Evolutionary conservation across 2,888 invertebrate species (phyloP).

Genomic region (Aspidapion aeneum): DNA sequence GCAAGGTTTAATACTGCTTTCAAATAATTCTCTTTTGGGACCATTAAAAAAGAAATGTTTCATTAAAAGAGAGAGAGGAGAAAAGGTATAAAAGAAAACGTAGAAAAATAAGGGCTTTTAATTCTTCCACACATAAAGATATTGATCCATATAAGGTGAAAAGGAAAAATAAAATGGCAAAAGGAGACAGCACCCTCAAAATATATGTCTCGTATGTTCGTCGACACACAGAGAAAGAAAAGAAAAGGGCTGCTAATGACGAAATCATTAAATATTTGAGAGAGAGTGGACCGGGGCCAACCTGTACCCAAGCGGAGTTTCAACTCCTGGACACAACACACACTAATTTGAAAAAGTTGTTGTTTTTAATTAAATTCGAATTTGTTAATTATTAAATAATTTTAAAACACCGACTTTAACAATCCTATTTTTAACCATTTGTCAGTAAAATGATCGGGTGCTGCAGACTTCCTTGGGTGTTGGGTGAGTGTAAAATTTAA

Average conservation of each 20-base stretch:
- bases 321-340: neutral
- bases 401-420: too few relatives aligned
- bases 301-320: neutral
- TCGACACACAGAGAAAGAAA: conserved; percentile 18
- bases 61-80: neutral
- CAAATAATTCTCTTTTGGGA: neutral
- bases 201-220: conserved; percentile 16
- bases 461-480: too few relatives aligned
- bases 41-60: neutral
- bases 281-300: conserved; percentile 26
- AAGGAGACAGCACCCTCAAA: conserved; percentile 12
- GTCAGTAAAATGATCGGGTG: too few relatives aligned
- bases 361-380: too few relatives aligned
- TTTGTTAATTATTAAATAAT: too few relatives aligned
- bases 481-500: too few relatives aligned
- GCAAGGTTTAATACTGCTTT: too few relatives aligned
- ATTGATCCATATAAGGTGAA: conserved; percentile 4
- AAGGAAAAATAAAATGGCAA: conserved; percentile 6
- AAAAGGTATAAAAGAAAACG: neutral
- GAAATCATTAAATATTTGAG: conserved; percentile 41
- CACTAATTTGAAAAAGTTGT: too few relatives aligned
- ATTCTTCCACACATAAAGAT: neutral
- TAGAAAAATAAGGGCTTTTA: neutral
- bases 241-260: conserved; percentile 31
- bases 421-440: too few relatives aligned